These are phyloP conservation scores for Andrena bucephala DNA, from an alignment of 2,888 invertebrate genomes.

Conservation along the genomic window DNA sequence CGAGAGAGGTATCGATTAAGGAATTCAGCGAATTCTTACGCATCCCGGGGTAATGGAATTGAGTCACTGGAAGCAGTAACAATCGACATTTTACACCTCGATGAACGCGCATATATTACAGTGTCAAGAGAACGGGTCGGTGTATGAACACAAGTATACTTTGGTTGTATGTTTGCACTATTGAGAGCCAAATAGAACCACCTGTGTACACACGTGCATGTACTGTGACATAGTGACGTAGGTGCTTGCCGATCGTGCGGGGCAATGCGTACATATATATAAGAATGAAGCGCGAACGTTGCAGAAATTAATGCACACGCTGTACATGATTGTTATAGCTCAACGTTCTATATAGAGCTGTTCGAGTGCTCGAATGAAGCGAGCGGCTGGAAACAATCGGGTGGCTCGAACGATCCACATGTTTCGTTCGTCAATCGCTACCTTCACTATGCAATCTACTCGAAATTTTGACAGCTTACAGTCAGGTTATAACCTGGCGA, in stretches of 20 bases:
- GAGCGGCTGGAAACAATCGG: no score
- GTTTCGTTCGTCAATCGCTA: no score
- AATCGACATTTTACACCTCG: constrained; percentile 16
- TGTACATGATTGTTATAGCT: constrained; percentile 7
- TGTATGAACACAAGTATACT: constrained; percentile 36
- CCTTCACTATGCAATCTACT: no score
- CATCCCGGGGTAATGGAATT: constrained; percentile 27
- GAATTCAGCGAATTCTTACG: constrained; percentile 3
- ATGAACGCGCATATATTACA: constrained; percentile 11
- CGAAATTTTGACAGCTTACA: no score
- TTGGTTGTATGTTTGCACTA: constrained; percentile 45
- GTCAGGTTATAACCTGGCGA: no score
- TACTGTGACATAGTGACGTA: constrained; percentile 22
- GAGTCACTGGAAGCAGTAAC: constrained; percentile 11
- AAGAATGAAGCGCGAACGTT: constrained; percentile 11
- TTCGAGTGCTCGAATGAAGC: no score
- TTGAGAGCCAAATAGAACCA: constrained; percentile 21
- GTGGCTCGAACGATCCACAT: no score
- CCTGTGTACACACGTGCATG: constrained; percentile 11
- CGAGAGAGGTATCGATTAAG: background rate
- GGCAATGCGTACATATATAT: constrained; percentile 25
- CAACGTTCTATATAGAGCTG: background rate
- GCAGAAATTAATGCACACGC: background rate
- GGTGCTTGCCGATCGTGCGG: constrained; percentile 15
- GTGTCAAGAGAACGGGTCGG: background rate